These are phyloP conservation scores for Syngnathoides biaculeatus DNA, from an alignment of 2,113 vertebrate species.

Conservation along the genomic window DNA sequence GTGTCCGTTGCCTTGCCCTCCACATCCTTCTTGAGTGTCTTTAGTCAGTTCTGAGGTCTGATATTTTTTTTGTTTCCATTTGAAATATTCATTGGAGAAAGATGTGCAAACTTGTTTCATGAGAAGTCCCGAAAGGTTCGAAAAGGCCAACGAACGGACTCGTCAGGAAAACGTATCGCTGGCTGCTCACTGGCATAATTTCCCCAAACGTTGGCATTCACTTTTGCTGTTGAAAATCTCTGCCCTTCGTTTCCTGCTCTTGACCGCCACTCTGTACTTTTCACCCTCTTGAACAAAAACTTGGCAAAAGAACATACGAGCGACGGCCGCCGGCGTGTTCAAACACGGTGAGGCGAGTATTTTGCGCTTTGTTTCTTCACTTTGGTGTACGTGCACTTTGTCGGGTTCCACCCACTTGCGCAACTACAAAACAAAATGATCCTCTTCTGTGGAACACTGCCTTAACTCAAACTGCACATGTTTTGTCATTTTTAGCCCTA, in stretches of 20 bases:
- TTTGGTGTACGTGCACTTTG: not conserved
- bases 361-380: not conserved
- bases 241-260: not conserved
- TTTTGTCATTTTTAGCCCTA: too few species aligned
- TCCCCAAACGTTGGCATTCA: not conserved
- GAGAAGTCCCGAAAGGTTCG: not conserved
- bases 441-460: too few species aligned
- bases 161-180: not conserved
- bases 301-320: not conserved
- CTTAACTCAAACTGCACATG: too few species aligned
- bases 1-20: too few species aligned
- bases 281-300: not conserved
- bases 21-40: too few species aligned
- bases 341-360: not conserved
- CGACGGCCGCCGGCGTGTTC: not conserved
- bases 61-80: too few species aligned
- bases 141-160: not conserved
- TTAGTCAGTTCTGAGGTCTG: too few species aligned
- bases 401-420: not conserved
- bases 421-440: not conserved
- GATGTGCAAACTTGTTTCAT: not conserved
- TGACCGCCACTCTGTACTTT: not conserved
- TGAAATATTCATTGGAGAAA: too few species aligned
- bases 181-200: not conserved
- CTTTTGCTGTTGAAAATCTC: not conserved